Conservation (phyloP, 2,113 vertebrate genomes). For the Tragelaphus strepsiceros region DNA sequence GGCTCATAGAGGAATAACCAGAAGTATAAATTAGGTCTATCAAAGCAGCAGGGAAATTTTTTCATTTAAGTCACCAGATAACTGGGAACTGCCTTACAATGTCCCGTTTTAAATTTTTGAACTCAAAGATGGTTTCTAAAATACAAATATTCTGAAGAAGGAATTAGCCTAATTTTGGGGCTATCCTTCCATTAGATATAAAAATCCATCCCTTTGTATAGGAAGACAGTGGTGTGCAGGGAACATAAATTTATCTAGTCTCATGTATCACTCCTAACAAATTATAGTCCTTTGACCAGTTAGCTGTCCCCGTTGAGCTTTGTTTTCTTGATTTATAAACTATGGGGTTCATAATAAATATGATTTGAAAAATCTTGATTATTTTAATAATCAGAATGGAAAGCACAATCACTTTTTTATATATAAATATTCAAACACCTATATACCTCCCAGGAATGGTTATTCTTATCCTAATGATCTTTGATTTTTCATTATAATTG, state of each 20-base stretch:
- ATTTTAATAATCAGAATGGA: neutral
- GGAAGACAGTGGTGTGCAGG: neutral
- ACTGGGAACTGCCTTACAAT: neutral
- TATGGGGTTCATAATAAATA: neutral
- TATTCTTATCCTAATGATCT: neutral
- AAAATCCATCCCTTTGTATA: neutral
- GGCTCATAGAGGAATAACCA: neutral
- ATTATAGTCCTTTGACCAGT: neutral
- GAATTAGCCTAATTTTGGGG: neutral
- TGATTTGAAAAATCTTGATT: neutral
- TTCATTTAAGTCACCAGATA: neutral
- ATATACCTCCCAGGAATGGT: neutral
- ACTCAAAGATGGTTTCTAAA: neutral
- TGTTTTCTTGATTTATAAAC: neutral
- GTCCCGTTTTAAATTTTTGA: neutral
- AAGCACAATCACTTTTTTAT: neutral
- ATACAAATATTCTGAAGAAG: neutral
- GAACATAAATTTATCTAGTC: neutral
- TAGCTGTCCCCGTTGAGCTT: neutral
- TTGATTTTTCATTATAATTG: slow-evolving; percentile 37
- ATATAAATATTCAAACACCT: neutral
- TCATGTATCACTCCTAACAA: neutral
- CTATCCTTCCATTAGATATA: neutral
- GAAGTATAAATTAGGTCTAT: neutral
- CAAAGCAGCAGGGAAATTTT: neutral